Evolutionary conservation across 2,113 vertebrate genomes (phyloP).

Genomic region (Sula dactylatra): DNA sequence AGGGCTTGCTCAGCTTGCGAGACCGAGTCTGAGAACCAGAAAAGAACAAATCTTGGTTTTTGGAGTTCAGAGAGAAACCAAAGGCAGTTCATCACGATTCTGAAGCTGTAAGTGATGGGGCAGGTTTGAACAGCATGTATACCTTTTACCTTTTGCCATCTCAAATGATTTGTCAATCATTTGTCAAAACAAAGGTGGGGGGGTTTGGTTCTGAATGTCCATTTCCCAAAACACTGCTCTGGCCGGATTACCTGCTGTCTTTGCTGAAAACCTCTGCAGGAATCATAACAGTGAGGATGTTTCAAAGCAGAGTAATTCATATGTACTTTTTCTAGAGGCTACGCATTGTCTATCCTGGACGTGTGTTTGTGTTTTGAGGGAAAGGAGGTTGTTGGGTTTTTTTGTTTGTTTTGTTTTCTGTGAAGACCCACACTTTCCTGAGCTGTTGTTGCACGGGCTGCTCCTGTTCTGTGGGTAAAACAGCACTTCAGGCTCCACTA

Average conservation of each 20-base stretch:
- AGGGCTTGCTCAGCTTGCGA: conserved; percentile 77
- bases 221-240: background rate
- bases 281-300: background rate
- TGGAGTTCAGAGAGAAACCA: background rate
- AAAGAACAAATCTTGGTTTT: background rate
- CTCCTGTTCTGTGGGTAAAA: background rate
- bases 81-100: background rate
- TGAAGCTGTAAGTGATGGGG: background rate
- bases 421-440: background rate
- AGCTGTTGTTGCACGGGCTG: background rate
- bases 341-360: background rate
- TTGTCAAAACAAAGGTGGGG: background rate
- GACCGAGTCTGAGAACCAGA: conserved; percentile 71
- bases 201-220: background rate
- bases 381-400: background rate
- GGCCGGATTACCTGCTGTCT: background rate
- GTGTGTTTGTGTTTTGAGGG: background rate
- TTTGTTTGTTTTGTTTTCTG: background rate
- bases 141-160: background rate
- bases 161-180: background rate
- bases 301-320: background rate
- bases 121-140: background rate
- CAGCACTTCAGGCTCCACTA: background rate
- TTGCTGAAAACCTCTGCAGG: background rate
- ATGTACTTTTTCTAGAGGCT: background rate